phyloP scores from a whole-genome alignment of 2,888 invertebrate species.

The Allacma fusca region DNA sequence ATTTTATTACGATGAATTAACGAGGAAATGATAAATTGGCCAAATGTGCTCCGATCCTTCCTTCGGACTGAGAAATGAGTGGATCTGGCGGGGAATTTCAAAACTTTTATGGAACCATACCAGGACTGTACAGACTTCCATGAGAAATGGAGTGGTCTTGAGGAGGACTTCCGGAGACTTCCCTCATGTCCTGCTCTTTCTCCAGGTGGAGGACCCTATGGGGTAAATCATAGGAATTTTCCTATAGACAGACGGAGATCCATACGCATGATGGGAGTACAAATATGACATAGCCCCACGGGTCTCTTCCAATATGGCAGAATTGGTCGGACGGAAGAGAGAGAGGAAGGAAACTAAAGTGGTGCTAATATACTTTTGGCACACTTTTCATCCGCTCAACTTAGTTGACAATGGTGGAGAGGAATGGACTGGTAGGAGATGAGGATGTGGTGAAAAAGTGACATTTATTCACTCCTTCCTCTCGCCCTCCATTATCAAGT shows the following conservation, averaged over 20 bases:
- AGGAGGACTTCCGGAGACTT: neutral
- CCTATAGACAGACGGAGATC: too few species aligned
- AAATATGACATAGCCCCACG: too few species aligned
- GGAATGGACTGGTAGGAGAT: constrained; percentile 27
- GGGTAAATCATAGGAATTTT: neutral
- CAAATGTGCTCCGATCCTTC: too few species aligned
- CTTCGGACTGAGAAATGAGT: too few species aligned
- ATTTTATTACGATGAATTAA: neutral
- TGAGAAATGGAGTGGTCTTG: neutral
- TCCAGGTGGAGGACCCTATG: neutral
- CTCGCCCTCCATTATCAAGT: constrained; percentile 19
- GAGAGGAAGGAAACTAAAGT: constrained; percentile 24
- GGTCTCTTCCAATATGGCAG: too few species aligned
- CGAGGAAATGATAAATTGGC: neutral
- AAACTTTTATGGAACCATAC: too few species aligned
- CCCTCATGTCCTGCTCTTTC: neutral
- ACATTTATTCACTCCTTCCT: constrained; percentile 44
- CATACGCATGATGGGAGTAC: too few species aligned
- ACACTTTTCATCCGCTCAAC: constrained; percentile 35
- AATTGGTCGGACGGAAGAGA: constrained; percentile 12
- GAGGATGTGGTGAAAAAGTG: constrained; percentile 40
- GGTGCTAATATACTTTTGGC: constrained; percentile 32
- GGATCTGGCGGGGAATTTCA: too few species aligned
- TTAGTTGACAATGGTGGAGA: neutral
- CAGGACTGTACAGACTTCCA: too few species aligned